phyloP scores from a whole-genome alignment of 2,888 invertebrate genomes.

The Stenchaetothrips biformis region DNA sequence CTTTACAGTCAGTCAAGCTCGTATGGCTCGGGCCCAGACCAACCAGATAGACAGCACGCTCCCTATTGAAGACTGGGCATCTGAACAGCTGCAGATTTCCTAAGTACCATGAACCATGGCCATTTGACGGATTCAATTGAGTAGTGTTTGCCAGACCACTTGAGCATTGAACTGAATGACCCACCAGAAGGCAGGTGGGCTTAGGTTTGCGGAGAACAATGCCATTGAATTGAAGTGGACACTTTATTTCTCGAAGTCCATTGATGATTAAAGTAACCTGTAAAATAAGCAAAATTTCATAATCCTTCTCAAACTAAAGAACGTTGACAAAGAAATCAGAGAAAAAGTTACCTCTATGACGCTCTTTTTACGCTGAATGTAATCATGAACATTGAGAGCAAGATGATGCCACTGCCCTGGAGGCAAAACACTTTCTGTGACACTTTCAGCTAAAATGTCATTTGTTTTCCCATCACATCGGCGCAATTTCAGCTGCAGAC shows the following conservation, averaged over 20 bases:
- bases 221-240: slow-evolving; percentile 56
- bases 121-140: slow-evolving; percentile 20
- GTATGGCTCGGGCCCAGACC: slow-evolving; percentile 52
- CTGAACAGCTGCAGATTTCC: slow-evolving; percentile 55
- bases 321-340: not conserved
- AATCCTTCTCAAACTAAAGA: not conserved
- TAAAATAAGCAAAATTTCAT: slow-evolving; percentile 22
- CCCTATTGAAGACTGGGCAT: slow-evolving; percentile 51
- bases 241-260: slow-evolving; percentile 54
- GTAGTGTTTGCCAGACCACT: slow-evolving; percentile 30
- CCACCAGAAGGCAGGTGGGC: slow-evolving; percentile 53
- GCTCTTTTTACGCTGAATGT: slow-evolving; percentile 53
- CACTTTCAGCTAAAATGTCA: slow-evolving; percentile 52
- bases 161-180: slow-evolving; percentile 45
- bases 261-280: slow-evolving; percentile 55
- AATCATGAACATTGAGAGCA: slow-evolving; percentile 56
- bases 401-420: slow-evolving; percentile 55
- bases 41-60: slow-evolving; percentile 54
- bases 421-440: slow-evolving; percentile 48
- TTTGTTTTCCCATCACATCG: slow-evolving; percentile 51
- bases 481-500: slow-evolving; percentile 46
- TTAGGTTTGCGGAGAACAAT: slow-evolving; percentile 56
- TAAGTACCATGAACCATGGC: slow-evolving; percentile 49
- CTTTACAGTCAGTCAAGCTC: slow-evolving; percentile 49
- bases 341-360: slow-evolving; percentile 49